Evolutionary conservation across 2,888 invertebrate species (phyloP).

Genomic region (Rugalucina vietnamica): DNA sequence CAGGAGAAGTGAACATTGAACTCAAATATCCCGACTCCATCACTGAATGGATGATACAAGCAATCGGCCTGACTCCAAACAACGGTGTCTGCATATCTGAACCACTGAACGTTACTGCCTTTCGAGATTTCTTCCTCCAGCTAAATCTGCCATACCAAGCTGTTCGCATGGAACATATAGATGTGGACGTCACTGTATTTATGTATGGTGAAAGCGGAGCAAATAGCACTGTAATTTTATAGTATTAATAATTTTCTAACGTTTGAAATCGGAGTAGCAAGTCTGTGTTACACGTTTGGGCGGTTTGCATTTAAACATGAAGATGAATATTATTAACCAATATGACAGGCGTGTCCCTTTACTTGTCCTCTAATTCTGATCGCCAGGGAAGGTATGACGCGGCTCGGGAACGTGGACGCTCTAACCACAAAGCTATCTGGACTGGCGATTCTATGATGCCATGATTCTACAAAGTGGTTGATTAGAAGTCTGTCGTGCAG

Average conservation of each 20-base stretch:
- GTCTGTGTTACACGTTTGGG: too few relatives aligned
- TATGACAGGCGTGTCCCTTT: too few relatives aligned
- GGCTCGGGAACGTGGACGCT: too few relatives aligned
- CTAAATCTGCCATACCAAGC: constrained; percentile 57
- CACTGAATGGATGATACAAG: constrained; percentile 51
- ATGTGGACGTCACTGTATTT: constrained; percentile 70
- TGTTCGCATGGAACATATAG: constrained; percentile 67
- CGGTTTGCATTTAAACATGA: too few relatives aligned
- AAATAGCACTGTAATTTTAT: neutral
- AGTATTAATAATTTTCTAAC: neutral
- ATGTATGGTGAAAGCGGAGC: constrained; percentile 55
- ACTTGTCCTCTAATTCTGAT: too few relatives aligned
- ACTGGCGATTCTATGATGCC: too few relatives aligned
- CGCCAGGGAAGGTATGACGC: too few relatives aligned
- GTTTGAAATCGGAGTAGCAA: too few relatives aligned
- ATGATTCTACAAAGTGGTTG: too few relatives aligned
- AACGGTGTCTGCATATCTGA: constrained; percentile 52
- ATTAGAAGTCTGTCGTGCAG: too few relatives aligned
- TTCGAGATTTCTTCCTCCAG: constrained; percentile 46
- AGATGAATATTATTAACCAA: too few relatives aligned
- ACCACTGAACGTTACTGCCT: constrained; percentile 36
- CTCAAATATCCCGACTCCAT: constrained; percentile 43
- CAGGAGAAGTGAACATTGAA: constrained; percentile 46
- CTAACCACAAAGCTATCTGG: too few relatives aligned
- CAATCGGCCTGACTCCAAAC: constrained; percentile 35